Evolutionary conservation across 2,888 invertebrate species (phyloP).

Genomic region (Neoitamus cyanurus): DNA sequence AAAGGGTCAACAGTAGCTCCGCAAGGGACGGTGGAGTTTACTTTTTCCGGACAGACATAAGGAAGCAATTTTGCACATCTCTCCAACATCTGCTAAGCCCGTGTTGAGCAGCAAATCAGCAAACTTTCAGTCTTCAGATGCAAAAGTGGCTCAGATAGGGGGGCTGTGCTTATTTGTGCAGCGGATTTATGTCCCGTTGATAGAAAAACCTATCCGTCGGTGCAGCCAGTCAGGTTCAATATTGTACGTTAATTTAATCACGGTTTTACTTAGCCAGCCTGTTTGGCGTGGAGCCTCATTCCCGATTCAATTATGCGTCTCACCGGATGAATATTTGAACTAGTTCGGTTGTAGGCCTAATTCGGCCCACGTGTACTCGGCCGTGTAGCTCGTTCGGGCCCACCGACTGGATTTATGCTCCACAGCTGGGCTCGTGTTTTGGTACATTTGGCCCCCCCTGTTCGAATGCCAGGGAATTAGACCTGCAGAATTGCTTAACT

Average conservation of each 20-base stretch:
- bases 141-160: background rate
- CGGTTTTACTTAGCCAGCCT: background rate
- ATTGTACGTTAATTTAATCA: background rate
- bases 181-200: background rate
- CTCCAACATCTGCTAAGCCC: background rate
- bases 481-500: background rate
- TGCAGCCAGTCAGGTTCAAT: background rate
- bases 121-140: background rate
- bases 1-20: background rate
- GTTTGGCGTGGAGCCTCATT: background rate
- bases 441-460: background rate
- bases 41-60: background rate
- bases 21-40: background rate
- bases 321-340: conserved; percentile 1
- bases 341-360: background rate
- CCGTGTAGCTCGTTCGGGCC: background rate
- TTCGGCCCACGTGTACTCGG: background rate
- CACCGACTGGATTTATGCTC: background rate
- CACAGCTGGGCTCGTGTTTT: background rate
- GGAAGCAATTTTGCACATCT: background rate
- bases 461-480: background rate
- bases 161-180: background rate
- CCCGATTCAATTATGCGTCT: background rate
- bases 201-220: background rate
- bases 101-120: background rate